Base-by-base conservation (phyloP, 2,797 vertebrate species). In the Neomorphus geoffroyi region DNA sequence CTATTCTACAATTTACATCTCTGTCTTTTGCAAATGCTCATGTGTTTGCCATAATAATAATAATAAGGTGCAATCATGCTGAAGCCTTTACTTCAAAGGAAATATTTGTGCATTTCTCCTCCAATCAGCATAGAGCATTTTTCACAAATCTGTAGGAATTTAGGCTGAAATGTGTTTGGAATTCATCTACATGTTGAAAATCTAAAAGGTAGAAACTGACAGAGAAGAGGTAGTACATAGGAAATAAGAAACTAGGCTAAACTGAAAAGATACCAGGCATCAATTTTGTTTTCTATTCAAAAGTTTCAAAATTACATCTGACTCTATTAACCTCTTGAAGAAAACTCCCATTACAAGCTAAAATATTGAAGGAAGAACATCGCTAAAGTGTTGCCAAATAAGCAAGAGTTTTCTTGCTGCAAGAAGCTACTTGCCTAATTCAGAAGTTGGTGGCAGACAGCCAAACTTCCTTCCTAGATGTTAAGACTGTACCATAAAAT, bases 401-500 rank as follows among this genome's bases (percentile, higher is more conserved):
- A 83, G 18, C 32, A 69, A 67, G 53, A 95, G 86, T 84, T 92
- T 80, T 82, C 70, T 89, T 62, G n/a, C 54, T 94, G 30, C 61
- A 74, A 95, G 78, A 96, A 91, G 62, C 48, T 95, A 37, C 80
- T 94, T 96, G 69, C 50, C 88, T 90, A 67, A 77, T 81, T 83
- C 87, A 69, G 84, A 92, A 96, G 50, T 60, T 94, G 37, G 80
- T 95, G 69, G 86, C 87, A 95, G 64, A 65, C 60, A 93, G 74
- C 62, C 94, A 95, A 86, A 91, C 88, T 96, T 97, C 85, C 67
- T 92, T 94, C 77, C 86, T 81, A 77, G 90, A 93, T 91, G 89
- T 96, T 97, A 97, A 96, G 73, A 48, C 78, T 89, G 67, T 74
- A 79, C 90, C 96, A 96, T 97, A 97, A 97, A 96, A 97, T 95